Base-by-base conservation (phyloP, 2,888 invertebrate genomes). In the Actias luna region DNA sequence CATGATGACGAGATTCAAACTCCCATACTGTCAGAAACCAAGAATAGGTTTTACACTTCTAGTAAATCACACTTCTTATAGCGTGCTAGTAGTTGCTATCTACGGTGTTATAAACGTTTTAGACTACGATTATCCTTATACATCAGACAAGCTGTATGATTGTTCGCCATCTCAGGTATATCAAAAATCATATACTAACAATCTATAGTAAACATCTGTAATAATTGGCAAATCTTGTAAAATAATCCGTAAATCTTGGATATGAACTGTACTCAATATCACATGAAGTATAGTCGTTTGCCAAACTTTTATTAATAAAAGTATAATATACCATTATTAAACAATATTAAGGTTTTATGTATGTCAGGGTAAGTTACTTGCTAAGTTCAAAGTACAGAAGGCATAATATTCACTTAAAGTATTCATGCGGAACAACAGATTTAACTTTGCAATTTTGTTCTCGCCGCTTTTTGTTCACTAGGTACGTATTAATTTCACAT, bases 381-480 rank as follows among this genome's bases (percentile, higher is more conserved):
- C 25, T 50, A 59, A 62, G 59, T 62, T 58, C 52, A 36, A n/a
- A 33, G 29, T 35, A 58, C 59, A 59, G 52, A 29, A 59, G n/a
- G 59, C 36, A 59, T 59, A 62, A 58, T 42, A 58, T 25, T 33
- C 58, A 50, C 58, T 52, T 59, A 39, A 63, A 33, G 62, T 52
- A 58, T 59, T 63, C 62, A 63, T 63, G 62, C 59, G 46, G 50
- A 63, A 59, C 62, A 63, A 63, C 58, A 59, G 62, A 58, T 63
- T 63, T 63, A 50, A 63, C 62, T 63, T 63, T 59, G 62, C 59
- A 59, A 59, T 46, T 63, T 62, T 36, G 36, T 52, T 59, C 62
- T 42, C 29, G 57, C 36, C 61, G 36, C 61, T 36, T 36, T 61
- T 36, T 39, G 55, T 16, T 61, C 36, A 52, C 36, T 39, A 59